phyloP scores from a whole-genome alignment of 2,888 invertebrate species.

The Nipponacmea schrenckii region DNA sequence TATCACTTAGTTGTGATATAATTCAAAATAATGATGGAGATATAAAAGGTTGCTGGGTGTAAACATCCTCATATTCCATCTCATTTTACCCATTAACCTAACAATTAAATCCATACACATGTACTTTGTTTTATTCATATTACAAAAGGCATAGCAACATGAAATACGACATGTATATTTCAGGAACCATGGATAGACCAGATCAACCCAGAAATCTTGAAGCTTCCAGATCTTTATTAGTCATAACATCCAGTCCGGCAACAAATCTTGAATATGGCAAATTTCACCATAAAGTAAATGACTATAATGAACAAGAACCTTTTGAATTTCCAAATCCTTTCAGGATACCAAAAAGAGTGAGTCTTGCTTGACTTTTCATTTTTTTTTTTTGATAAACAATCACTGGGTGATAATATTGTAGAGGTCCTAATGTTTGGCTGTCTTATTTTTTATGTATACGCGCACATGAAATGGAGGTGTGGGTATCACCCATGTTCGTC shows the following conservation, averaged over 20 bases:
- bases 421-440: not conserved
- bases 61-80: no score
- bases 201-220: slow-evolving; percentile 51
- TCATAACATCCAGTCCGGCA: slow-evolving; percentile 89
- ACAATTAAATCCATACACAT: no score
- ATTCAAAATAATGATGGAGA: no score
- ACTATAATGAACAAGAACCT: slow-evolving; percentile 82
- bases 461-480: no score
- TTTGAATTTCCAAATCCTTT: slow-evolving; percentile 81
- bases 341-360: slow-evolving; percentile 26
- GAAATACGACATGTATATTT: not conserved
- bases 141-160: no score
- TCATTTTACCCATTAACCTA: no score
- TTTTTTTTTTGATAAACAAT: not conserved
- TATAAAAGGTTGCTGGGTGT: no score
- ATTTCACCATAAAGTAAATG: slow-evolving; percentile 83
- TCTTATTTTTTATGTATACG: slow-evolving; percentile 2
- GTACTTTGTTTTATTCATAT: no score
- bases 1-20: no score
- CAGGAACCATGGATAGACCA: slow-evolving; percentile 47
- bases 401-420: not conserved
- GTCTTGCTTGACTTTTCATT: slow-evolving; percentile 1
- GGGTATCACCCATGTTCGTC: no score
- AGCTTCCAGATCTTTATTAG: slow-evolving; percentile 82
- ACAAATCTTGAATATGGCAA: slow-evolving; percentile 72